Evolutionary conservation across 2,888 invertebrate genomes (phyloP).

Genomic region (Leptopilina drosophilae): DNA sequence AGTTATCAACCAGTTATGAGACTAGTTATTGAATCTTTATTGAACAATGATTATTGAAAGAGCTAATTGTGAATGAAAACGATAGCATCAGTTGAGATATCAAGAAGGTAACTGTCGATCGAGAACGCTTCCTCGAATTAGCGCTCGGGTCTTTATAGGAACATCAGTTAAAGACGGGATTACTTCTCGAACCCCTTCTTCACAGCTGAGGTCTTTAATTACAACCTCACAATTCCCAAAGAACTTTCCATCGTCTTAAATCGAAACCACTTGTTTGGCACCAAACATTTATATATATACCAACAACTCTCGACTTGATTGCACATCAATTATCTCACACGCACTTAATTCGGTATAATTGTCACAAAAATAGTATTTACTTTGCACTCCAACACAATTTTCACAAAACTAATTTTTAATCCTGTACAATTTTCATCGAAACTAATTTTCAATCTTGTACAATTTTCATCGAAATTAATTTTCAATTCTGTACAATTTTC

Average conservation of each 20-base stretch:
- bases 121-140: neutral
- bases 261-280: conserved; percentile 17
- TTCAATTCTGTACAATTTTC: too few species aligned
- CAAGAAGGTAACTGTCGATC: conserved; percentile 9
- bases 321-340: neutral
- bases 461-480: too few species aligned
- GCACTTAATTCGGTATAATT: neutral
- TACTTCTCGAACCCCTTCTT: conserved; percentile 13
- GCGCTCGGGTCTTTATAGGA: neutral
- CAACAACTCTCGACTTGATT: neutral
- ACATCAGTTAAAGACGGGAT: conserved; percentile 17
- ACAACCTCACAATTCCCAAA: neutral
- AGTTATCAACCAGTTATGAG: too few species aligned
- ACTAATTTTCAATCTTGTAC: too few species aligned
- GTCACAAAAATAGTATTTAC: too few species aligned
- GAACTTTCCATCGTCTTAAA: conserved; percentile 7
- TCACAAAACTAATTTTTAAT: too few species aligned
- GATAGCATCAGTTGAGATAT: neutral
- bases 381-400: too few species aligned
- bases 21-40: too few species aligned
- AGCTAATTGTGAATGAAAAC: neutral
- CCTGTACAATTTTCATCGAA: too few species aligned
- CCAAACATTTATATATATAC: conserved; percentile 9
- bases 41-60: neutral
- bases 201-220: conserved; percentile 14